Conservation (phyloP, 2,113 vertebrate genomes). For the Apus apus region DNA sequence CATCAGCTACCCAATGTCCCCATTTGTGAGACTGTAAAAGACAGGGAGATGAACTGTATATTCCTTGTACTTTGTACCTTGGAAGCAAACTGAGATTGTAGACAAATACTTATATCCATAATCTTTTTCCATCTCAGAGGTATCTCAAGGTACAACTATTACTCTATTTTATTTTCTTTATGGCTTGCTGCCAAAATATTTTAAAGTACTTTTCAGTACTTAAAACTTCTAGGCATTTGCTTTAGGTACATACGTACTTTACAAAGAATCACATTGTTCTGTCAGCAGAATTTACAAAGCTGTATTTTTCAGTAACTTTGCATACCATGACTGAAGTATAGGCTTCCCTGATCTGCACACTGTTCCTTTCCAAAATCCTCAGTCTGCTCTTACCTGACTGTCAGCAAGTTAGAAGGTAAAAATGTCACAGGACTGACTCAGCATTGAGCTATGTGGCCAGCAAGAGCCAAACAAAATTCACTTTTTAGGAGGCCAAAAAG, state of each 20-base stretch:
- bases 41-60: too few relatives aligned
- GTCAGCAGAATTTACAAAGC: not conserved
- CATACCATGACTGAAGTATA: not conserved
- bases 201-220: not conserved
- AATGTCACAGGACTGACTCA: not conserved
- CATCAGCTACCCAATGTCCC: not conserved
- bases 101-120: not conserved
- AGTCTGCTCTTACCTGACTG: not conserved
- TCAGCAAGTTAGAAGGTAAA: not conserved
- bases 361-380: not conserved
- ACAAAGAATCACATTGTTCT: not conserved
- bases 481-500: not conserved
- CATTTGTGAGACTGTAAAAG: not conserved
- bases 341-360: not conserved
- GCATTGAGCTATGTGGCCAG: not conserved
- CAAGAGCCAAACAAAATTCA: not conserved
- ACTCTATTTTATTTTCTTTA: not conserved
- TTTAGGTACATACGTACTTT: not conserved
- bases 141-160: not conserved
- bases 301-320: not conserved
- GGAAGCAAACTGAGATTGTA: not conserved
- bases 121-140: not conserved
- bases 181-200: not conserved
- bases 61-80: not conserved
- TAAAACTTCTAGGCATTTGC: not conserved